These are phyloP conservation scores for Progne subis DNA, from an alignment of 2,113 vertebrate species.

Conservation along the genomic window DNA sequence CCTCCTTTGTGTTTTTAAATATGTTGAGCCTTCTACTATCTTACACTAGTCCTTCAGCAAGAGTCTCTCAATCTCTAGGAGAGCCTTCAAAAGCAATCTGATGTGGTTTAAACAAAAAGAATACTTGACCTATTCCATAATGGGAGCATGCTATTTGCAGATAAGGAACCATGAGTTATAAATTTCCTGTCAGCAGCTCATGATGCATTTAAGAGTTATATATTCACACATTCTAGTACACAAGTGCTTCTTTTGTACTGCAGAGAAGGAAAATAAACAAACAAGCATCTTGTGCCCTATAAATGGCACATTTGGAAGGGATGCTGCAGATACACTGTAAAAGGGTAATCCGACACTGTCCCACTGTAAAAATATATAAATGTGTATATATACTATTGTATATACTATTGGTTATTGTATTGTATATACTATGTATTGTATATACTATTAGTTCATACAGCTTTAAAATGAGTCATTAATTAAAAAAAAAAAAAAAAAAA, in stretches of 20 bases:
- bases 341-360: neutral
- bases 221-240: neutral
- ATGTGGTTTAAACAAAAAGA: constrained; percentile 28
- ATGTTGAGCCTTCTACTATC: neutral
- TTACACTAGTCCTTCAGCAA: neutral
- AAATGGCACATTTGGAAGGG: neutral
- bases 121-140: constrained; percentile 56
- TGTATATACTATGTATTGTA: too few relatives aligned
- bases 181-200: constrained; percentile 45
- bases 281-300: neutral
- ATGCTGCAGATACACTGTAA: neutral
- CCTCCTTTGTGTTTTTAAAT: neutral
- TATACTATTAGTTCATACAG: neutral
- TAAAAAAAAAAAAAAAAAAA: neutral
- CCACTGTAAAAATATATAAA: neutral
- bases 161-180: constrained; percentile 37
- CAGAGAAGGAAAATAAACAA: constrained; percentile 1
- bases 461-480: neutral
- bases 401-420: too few relatives aligned
- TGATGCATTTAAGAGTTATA: constrained; percentile 25
- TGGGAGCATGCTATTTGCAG: constrained; percentile 46
- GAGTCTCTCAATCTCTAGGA: neutral
- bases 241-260: neutral
- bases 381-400: neutral
- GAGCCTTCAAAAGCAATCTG: neutral